A percentile compares a stretch with the other conserved stretches of the same genome.
phyloP scores from a whole-genome alignment of 2,113 vertebrate genomes.

The Tamias sibiricus region DNA sequence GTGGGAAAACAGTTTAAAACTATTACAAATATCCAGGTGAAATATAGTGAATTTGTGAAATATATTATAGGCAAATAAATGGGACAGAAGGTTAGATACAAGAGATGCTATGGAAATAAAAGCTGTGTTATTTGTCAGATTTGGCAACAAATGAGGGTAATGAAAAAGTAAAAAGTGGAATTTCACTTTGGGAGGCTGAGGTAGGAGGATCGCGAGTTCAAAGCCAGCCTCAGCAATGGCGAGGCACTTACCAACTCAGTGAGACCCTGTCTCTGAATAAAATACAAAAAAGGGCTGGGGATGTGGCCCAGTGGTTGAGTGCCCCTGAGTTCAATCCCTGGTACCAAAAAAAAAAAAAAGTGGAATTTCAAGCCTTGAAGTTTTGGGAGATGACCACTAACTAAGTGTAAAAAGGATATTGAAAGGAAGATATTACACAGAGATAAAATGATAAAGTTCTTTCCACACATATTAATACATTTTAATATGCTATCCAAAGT shows the following conservation, averaged over 20 bases:
- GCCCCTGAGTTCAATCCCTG: too few species aligned
- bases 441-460: not conserved
- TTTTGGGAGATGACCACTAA: not conserved
- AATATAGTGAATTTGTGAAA: not conserved
- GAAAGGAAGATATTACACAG: not conserved
- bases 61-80: not conserved
- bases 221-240: too few species aligned
- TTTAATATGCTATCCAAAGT: not conserved
- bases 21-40: not conserved
- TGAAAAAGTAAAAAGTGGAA: not conserved
- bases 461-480: not conserved
- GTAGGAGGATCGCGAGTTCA: too few species aligned
- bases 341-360: not conserved
- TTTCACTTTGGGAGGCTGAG: too few species aligned
- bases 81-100: not conserved
- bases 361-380: not conserved
- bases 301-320: too few species aligned
- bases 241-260: too few species aligned
- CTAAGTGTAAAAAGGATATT: not conserved
- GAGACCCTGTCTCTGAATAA: too few species aligned
- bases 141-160: not conserved
- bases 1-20: not conserved
- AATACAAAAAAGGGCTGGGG: too few species aligned
- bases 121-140: not conserved
- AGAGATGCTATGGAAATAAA: not conserved